A percentile compares a stretch with the other conserved stretches of the same genome.
These are phyloP conservation scores for Aphelinus atriplicis DNA, from an alignment of 1,140 invertebrate species.

Conservation along the genomic window DNA sequence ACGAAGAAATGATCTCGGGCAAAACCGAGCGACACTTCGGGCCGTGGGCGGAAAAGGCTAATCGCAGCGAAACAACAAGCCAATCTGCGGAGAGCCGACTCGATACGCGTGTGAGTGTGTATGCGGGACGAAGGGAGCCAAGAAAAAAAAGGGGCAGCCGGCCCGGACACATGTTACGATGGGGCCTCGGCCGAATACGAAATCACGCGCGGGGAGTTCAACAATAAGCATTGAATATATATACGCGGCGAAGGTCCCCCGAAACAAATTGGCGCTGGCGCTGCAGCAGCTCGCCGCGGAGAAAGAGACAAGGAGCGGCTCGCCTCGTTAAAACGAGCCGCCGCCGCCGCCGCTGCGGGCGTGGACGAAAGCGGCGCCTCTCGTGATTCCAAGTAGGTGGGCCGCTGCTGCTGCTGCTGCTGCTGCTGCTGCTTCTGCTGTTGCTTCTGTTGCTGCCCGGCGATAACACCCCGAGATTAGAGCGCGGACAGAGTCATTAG, in stretches of 20 bases:
- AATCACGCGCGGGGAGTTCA: not conserved
- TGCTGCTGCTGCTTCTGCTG: too few relatives aligned
- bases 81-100: too few relatives aligned
- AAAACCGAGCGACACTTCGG: too few relatives aligned
- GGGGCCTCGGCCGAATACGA: not conserved
- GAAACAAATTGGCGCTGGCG: not conserved
- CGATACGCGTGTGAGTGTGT: not conserved
- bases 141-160: too few relatives aligned
- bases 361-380: constrained; percentile 22
- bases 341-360: constrained; percentile 28
- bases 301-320: constrained; percentile 13
- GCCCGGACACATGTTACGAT: too few relatives aligned
- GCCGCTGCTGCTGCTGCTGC: constrained; percentile 62
- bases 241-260: not conserved
- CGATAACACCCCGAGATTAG: constrained; percentile 67
- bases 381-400: constrained; percentile 67
- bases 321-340: constrained; percentile 50
- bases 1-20: too few relatives aligned
- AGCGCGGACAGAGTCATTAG: constrained; percentile 66
- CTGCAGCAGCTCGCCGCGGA: too few relatives aligned
- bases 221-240: not conserved
- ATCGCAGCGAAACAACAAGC: too few relatives aligned
- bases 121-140: too few relatives aligned
- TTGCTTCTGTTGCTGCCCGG: constrained; percentile 44
- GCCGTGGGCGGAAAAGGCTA: too few relatives aligned